Conservation (phyloP, 2,888 invertebrate species). For the Lordiphosa andalusiaca region DNA sequence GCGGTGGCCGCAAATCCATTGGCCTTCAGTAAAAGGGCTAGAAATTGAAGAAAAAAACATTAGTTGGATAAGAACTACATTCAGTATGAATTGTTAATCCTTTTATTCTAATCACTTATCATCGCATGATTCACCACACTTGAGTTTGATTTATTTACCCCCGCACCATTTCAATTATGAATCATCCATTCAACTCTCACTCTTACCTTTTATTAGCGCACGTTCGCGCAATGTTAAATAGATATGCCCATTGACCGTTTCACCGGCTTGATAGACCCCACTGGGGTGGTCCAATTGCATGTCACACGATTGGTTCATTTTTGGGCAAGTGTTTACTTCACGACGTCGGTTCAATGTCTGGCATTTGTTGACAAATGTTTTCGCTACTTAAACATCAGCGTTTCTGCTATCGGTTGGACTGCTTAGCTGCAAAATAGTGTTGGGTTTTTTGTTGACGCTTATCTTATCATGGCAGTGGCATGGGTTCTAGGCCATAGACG, state of each 20-base stretch:
- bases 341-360: slow-evolving; percentile 41
- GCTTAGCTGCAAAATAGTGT: no score
- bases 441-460: no score
- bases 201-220: slow-evolving; percentile 68
- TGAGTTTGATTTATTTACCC: slow-evolving; percentile 8
- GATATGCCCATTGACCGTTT: slow-evolving; percentile 61
- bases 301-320: slow-evolving; percentile 54
- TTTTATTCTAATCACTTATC: no score
- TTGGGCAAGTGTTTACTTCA: slow-evolving; percentile 18
- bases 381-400: slow-evolving; percentile 43
- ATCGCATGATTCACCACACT: slow-evolving; percentile 40
- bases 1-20: slow-evolving; percentile 68
- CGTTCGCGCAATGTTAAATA: slow-evolving; percentile 47
- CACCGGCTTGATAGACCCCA: slow-evolving; percentile 64
- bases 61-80: no score
- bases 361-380: slow-evolving; percentile 32
- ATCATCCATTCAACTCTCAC: slow-evolving; percentile 32
- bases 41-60: background rate
- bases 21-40: slow-evolving; percentile 68
- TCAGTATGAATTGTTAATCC: no score
- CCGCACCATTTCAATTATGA: slow-evolving; percentile 32
- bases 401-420: slow-evolving; percentile 36
- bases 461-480: no score
- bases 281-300: slow-evolving; percentile 58
- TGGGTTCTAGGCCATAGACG: slow-evolving; percentile 8